phyloP scores from a whole-genome alignment of 2,888 invertebrate genomes.

The Nemurella pictetii region DNA sequence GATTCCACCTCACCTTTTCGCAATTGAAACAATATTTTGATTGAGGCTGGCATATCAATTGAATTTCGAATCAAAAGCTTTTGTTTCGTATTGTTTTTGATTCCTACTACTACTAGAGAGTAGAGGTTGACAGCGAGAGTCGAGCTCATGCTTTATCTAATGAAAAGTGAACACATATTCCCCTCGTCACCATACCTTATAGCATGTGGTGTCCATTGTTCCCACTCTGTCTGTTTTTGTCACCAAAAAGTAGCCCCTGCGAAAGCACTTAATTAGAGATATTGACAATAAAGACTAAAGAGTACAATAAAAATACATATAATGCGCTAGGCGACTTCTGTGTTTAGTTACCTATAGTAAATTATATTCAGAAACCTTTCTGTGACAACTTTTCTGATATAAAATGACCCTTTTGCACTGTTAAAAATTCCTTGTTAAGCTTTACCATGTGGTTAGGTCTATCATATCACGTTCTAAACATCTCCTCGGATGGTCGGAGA shows the following conservation, averaged over 20 bases:
- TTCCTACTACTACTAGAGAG: not conserved
- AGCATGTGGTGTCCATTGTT: not conserved
- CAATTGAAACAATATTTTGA: conserved; percentile 7
- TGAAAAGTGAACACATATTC: conserved; percentile 7
- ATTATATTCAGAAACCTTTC: not conserved
- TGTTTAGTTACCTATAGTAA: not conserved
- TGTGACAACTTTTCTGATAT: not conserved
- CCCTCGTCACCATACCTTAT: not conserved
- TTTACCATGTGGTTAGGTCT: not conserved
- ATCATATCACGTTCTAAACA: not conserved
- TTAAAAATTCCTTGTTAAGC: not conserved
- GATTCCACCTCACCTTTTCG: not conserved
- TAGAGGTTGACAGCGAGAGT: not conserved
- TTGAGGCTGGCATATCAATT: not conserved
- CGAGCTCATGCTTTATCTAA: not conserved
- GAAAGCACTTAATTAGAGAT: conserved; percentile 28
- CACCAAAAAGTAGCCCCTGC: conserved; percentile 13
- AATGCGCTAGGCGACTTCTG: not conserved
- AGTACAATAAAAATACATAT: no score
- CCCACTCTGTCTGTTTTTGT: conserved; percentile 15
- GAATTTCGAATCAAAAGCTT: conserved; percentile 35
- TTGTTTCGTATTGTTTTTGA: conserved; percentile 25
- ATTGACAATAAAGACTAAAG: conserved; percentile 10
- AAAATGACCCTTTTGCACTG: not conserved
- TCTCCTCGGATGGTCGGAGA: not conserved